A percentile compares a stretch with the other conserved stretches of the same genome.
These are phyloP conservation scores for Enteromius paludinosus DNA, from an alignment of 2,797 vertebrate species.

Conservation along the genomic window DNA sequence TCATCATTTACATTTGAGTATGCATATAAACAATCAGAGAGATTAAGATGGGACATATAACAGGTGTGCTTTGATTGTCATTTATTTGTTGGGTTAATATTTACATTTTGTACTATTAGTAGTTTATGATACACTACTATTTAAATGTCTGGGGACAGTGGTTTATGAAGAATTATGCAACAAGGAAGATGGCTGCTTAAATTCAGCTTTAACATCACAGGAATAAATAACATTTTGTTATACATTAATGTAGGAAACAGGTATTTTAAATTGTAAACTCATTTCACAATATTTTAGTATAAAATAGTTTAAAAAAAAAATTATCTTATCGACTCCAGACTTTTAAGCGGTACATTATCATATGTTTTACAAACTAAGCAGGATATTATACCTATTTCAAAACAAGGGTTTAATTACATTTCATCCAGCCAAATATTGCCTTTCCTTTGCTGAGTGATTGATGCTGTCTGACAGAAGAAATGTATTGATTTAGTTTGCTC, in stretches of 20 bases:
- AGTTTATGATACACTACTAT: not conserved
- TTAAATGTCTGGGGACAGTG: not conserved
- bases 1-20: not conserved
- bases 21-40: slow-evolving; percentile 27
- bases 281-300: too few relatives aligned
- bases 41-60: too few relatives aligned
- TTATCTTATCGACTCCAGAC: not conserved
- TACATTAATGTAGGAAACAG: too few relatives aligned
- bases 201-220: too few relatives aligned
- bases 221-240: too few relatives aligned
- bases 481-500: too few relatives aligned
- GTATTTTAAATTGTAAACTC: too few relatives aligned
- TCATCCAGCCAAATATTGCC: not conserved
- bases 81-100: slow-evolving; percentile 1
- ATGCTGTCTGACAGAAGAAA: not conserved
- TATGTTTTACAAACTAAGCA: not conserved
- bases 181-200: too few relatives aligned
- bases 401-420: not conserved
- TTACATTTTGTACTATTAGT: not conserved
- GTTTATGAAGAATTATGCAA: too few relatives aligned
- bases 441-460: not conserved
- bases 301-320: too few relatives aligned
- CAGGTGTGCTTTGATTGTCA: not conserved
- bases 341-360: not conserved
- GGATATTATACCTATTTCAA: not conserved